phyloP scores from a whole-genome alignment of 2,797 vertebrate species.

The Anguilla megastoma region DNA sequence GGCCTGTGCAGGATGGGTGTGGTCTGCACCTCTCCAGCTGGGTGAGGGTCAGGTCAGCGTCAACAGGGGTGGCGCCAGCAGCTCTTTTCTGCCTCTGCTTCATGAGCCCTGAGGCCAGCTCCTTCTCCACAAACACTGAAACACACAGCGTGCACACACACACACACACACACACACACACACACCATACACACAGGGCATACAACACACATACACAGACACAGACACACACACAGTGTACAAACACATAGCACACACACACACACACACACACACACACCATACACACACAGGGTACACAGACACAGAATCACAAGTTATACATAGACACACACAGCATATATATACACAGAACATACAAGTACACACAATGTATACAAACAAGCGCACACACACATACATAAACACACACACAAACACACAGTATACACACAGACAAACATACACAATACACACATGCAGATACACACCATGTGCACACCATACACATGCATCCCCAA shows the following conservation, averaged over 20 bases:
- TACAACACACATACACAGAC: background rate
- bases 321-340: background rate
- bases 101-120: constrained; percentile 56
- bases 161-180: background rate
- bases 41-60: constrained; percentile 46
- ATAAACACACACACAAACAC: background rate
- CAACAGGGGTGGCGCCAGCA: background rate
- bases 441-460: background rate
- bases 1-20: too few relatives aligned
- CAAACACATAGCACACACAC: constrained; percentile 17
- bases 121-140: constrained; percentile 59
- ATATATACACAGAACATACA: background rate
- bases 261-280: background rate
- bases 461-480: background rate
- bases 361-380: background rate
- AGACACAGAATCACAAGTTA: background rate
- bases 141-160: constrained; percentile 25
- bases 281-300: background rate
- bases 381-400: background rate
- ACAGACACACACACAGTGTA: background rate
- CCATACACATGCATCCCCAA: background rate
- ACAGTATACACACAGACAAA: too few relatives aligned
- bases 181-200: background rate
- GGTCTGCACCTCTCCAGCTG: constrained; percentile 64
- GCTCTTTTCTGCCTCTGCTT: constrained; percentile 69